Evolutionary conservation across 2,797 vertebrate species (phyloP).

Genomic region (Vireo griseus): DNA sequence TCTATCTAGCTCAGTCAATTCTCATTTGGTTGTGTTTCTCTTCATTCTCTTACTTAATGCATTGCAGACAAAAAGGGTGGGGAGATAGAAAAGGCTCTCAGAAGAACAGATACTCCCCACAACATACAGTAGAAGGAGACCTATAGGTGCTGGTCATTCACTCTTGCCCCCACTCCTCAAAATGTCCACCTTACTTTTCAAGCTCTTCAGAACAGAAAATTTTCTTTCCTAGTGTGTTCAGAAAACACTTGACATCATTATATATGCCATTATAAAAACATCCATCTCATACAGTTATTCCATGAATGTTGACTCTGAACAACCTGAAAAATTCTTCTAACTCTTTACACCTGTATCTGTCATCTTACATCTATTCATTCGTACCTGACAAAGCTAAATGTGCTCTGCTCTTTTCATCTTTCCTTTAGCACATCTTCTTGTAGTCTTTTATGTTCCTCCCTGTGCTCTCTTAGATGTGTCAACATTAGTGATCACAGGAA

Average conservation of each 20-base stretch:
- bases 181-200: neutral
- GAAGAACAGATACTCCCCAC: neutral
- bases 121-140: neutral
- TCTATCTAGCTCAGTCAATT: neutral
- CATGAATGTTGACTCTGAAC: neutral
- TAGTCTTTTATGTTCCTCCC: neutral
- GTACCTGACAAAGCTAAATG: neutral
- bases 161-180: neutral
- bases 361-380: neutral
- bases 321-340: constrained; percentile 7
- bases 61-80: neutral
- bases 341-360: neutral
- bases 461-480: neutral
- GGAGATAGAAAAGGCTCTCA: neutral
- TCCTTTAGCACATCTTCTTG: neutral
- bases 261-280: neutral
- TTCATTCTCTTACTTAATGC: neutral
- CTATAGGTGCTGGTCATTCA: neutral
- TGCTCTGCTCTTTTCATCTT: neutral
- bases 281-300: neutral
- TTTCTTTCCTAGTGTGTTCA: neutral
- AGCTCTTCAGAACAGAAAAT: neutral
- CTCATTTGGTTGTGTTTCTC: neutral
- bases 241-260: neutral
- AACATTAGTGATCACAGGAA: neutral